These are phyloP conservation scores for Anas platyrhynchos DNA, from an alignment of 2,113 vertebrate species.

Conservation along the genomic window DNA sequence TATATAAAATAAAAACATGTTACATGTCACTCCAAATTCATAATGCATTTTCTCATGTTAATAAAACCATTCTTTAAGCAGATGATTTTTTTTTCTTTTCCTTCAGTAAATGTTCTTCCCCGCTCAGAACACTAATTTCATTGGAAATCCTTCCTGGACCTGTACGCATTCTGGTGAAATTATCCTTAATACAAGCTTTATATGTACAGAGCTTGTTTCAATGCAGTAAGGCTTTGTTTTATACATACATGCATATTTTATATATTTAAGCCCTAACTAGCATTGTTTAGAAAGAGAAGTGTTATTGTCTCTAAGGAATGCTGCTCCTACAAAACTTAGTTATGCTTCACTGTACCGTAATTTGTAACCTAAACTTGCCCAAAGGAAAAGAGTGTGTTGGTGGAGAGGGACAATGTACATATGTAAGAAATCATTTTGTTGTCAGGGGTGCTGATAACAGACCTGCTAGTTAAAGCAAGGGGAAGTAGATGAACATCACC, in stretches of 20 bases:
- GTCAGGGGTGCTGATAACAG: not conserved
- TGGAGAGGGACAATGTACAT: not conserved
- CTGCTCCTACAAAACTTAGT: not conserved
- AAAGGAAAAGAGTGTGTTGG: not conserved
- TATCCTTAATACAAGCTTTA: not conserved
- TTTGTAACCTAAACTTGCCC: not conserved
- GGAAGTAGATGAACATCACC: not conserved
- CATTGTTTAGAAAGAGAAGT: not conserved
- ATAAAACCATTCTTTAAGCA: not conserved
- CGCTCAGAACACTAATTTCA: not conserved
- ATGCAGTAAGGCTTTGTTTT: not conserved
- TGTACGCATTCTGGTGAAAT: not conserved
- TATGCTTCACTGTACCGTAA: not conserved
- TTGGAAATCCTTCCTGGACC: not conserved
- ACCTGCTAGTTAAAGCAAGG: not conserved
- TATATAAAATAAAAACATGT: not conserved
- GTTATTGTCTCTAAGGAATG: not conserved
- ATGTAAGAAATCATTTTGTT: not conserved
- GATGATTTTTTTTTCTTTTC: not conserved
- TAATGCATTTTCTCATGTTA: not conserved
- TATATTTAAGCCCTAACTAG: not conserved
- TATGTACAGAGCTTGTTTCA: not conserved
- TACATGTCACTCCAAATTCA: not conserved
- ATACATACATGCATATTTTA: too few species aligned
- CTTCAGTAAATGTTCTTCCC: not conserved